These are phyloP conservation scores for Trichacis sp. DNA, from an alignment of 2,888 invertebrate genomes.

Conservation along the genomic window DNA sequence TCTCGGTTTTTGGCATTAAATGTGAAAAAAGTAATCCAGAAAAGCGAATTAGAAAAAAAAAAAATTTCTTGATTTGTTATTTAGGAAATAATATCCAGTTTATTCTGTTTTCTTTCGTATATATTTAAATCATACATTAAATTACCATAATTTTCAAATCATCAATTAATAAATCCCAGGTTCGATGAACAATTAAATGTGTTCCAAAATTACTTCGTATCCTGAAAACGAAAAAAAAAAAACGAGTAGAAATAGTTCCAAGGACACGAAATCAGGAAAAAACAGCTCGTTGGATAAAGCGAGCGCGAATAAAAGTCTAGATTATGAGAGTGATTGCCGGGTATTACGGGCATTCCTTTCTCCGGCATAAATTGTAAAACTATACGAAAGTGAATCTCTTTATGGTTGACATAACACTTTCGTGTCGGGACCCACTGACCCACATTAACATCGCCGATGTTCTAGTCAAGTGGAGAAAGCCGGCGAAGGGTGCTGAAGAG, in stretches of 20 bases:
- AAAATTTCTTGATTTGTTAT: too few relatives aligned
- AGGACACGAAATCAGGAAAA: background rate
- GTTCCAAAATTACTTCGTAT: too few relatives aligned
- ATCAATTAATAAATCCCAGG: too few relatives aligned
- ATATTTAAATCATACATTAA: too few relatives aligned
- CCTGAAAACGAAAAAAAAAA: background rate
- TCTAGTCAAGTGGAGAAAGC: conserved; percentile 39
- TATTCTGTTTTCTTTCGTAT: too few relatives aligned
- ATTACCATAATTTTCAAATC: too few relatives aligned
- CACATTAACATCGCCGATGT: conserved; percentile 46
- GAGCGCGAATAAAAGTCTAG: background rate
- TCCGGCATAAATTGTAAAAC: conserved; percentile 40
- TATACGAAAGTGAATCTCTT: conserved; percentile 61
- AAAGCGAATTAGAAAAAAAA: too few relatives aligned
- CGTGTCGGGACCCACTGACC: conserved; percentile 57
- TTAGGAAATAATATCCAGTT: too few relatives aligned
- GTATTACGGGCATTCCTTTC: conserved; percentile 40
- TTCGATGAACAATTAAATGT: too few relatives aligned
- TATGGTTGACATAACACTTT: conserved; percentile 57
- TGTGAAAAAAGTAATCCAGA: too few relatives aligned
- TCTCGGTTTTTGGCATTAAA: too few relatives aligned
- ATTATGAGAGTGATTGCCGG: background rate
- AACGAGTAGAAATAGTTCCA: background rate
- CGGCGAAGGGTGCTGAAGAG: conserved; percentile 27
- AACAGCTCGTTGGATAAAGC: background rate